Conservation (phyloP, 2,888 invertebrate genomes). For the Ditylenchus weischeri region DNA sequence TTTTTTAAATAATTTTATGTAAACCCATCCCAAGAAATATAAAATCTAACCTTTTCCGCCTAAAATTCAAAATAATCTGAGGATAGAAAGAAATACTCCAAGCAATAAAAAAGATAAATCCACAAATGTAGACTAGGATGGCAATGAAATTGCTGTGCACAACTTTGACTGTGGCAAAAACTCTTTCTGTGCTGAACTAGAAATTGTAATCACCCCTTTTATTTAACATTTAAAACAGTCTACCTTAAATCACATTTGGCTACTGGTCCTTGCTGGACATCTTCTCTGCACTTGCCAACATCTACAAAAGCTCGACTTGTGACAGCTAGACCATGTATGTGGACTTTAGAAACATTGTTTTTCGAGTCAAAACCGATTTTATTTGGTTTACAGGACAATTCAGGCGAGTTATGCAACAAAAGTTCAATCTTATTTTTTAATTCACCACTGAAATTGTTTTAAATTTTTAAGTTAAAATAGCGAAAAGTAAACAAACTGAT, state of each 20-base stretch:
- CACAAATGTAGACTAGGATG: constrained; percentile 69
- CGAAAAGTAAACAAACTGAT: too few relatives aligned
- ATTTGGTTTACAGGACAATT: not conserved
- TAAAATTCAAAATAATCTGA: constrained; percentile 85
- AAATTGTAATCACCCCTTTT: not conserved
- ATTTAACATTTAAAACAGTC: constrained; percentile 14
- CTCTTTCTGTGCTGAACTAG: constrained; percentile 29
- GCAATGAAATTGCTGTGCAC: constrained; percentile 41
- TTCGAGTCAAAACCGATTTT: not conserved
- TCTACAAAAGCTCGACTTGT: constrained; percentile 38
- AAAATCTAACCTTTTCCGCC: constrained; percentile 71
- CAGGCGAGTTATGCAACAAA: not conserved
- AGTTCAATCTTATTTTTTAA: too few relatives aligned
- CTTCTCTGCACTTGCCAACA: constrained; percentile 23
- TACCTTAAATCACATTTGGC: constrained; percentile 36
- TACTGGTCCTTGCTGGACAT: constrained; percentile 6
- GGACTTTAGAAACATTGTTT: constrained; percentile 1
- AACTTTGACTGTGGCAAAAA: constrained; percentile 44
- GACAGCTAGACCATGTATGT: constrained; percentile 28
- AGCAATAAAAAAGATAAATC: constrained; percentile 96
- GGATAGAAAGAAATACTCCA: constrained; percentile 99
- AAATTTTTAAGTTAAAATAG: too few relatives aligned
- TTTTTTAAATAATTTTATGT: too few relatives aligned
- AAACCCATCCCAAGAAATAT: constrained; percentile 15
- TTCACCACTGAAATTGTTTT: too few relatives aligned